Percentiles rank a stretch among this genome's conserved stretches.
Evolutionary conservation across 2,888 invertebrate species (phyloP).

Genomic region (Leucoma salicis): DNA sequence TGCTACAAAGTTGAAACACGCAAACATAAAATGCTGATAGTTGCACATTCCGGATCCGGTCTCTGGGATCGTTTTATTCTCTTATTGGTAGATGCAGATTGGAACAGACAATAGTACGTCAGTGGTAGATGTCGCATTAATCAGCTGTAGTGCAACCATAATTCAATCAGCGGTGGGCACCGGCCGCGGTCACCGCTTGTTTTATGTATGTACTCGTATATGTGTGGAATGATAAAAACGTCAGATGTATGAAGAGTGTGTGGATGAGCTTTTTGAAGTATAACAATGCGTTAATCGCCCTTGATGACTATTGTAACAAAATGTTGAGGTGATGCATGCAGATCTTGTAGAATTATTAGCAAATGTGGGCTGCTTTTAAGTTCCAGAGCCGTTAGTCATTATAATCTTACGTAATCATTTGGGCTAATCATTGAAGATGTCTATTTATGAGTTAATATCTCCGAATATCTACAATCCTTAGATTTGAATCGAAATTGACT

Average conservation of each 20-base stretch:
- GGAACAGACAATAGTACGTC: conserved; percentile 76
- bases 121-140: conserved; percentile 78
- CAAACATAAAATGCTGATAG: conserved; percentile 54
- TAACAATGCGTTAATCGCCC: too few relatives aligned
- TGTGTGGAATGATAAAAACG: conserved; percentile 61
- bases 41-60: conserved; percentile 53
- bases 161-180: conserved; percentile 67
- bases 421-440: too few relatives aligned
- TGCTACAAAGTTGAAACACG: conserved; percentile 31
- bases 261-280: conserved; percentile 40
- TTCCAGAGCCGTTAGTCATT: too few relatives aligned
- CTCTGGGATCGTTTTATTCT: conserved; percentile 41
- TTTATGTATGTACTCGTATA: conserved; percentile 65
- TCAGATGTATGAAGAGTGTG: conserved; percentile 38
- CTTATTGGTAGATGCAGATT: conserved; percentile 74
- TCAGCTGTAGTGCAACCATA: conserved; percentile 78
- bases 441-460: too few relatives aligned
- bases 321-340: too few relatives aligned
- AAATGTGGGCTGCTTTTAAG: too few relatives aligned
- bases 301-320: too few relatives aligned
- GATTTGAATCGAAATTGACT: too few relatives aligned
- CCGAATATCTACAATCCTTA: too few relatives aligned
- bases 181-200: conserved; percentile 53
- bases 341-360: too few relatives aligned
- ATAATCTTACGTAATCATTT: too few relatives aligned